phyloP scores from a whole-genome alignment of 2,888 invertebrate genomes.

The Apotomis capreana region DNA sequence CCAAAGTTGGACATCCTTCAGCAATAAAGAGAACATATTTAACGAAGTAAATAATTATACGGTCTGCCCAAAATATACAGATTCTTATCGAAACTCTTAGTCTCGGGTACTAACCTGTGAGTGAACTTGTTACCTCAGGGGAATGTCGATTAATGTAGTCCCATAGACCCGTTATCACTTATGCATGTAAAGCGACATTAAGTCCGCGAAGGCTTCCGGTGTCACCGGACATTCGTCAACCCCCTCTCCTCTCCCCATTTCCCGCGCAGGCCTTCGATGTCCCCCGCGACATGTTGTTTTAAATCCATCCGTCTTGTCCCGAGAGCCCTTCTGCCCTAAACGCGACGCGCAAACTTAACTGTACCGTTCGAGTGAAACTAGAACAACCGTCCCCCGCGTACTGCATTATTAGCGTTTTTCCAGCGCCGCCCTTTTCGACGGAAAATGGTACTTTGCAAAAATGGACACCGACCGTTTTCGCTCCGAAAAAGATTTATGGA shows the following conservation, averaged over 20 bases:
- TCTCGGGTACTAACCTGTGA: no score
- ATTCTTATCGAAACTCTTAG: not conserved
- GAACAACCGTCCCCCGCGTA: not conserved
- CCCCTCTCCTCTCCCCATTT: constrained; percentile 11
- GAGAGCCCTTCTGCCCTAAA: constrained; percentile 26
- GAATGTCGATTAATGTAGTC: no score
- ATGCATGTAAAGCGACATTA: constrained; percentile 38
- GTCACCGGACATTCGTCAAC: constrained; percentile 28
- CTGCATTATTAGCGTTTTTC: not conserved
- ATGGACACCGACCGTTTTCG: constrained; percentile 19
- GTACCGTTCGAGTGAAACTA: constrained; percentile 4
- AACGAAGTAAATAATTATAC: no score
- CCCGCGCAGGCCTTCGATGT: not conserved
- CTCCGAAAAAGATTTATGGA: constrained; percentile 38
- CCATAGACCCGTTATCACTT: not conserved
- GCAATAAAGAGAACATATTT: no score
- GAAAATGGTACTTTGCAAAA: constrained; percentile 22
- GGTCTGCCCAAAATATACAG: no score
- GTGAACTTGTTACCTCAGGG: no score
- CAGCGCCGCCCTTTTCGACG: not conserved
- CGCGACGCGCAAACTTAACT: constrained; percentile 18
- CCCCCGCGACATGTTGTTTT: constrained; percentile 38
- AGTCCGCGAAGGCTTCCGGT: constrained; percentile 24
- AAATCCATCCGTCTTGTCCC: constrained; percentile 40
- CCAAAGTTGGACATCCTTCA: no score